Base-by-base conservation (phyloP, 1,140 invertebrate species). In the Amphibalanus amphitrite region DNA sequence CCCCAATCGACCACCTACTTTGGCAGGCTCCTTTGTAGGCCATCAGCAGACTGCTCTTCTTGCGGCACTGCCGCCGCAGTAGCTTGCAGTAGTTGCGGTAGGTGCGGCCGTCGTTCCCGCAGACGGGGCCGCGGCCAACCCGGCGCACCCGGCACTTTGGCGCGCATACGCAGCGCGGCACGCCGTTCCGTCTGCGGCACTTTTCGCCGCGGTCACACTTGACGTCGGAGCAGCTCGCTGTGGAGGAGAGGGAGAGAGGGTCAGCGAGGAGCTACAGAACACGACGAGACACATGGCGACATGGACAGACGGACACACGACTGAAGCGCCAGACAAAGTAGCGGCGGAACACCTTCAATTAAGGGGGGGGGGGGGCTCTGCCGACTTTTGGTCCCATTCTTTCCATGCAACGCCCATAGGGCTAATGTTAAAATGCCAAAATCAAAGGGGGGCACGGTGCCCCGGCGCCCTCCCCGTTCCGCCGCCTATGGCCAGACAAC, bases 11-110 rank as follows among this genome's bases (percentile, higher is more conserved):
- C 4, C 33, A 38, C 78, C 87, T 82, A 93, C 91, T 90, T 86
- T 90, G 88, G 81, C 92, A 95, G 76, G 87, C 84, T 75, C 91
- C 91, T 76, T 87, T 86, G 82, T 95, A 93, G 71, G 89, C 89
- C 38, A 94, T 84, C 72, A 92, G 83, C 73, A 88, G 84, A n/a
- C 76, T 69, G 77, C 84, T 85, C 75, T 87, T 86, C 73, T 86
- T 86, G 72, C 90, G 84, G 81, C 92, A 95, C 59, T 90, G 87
- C 68, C 88, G 82, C 75, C 92, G 90, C 76, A 88, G 84, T 72
- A 95, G 84, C 76, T 90, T 85, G 82, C 92, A 95, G 71, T 89
- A 83, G 73, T 87, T 89, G 72, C 86, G 84, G 82, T 96, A 97
- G 74, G 92, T 92, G 73, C 87, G 82, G 38, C 92, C 91, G 80